Conservation (phyloP, 2,113 vertebrate genomes). For the Haemorhous mexicanus region DNA sequence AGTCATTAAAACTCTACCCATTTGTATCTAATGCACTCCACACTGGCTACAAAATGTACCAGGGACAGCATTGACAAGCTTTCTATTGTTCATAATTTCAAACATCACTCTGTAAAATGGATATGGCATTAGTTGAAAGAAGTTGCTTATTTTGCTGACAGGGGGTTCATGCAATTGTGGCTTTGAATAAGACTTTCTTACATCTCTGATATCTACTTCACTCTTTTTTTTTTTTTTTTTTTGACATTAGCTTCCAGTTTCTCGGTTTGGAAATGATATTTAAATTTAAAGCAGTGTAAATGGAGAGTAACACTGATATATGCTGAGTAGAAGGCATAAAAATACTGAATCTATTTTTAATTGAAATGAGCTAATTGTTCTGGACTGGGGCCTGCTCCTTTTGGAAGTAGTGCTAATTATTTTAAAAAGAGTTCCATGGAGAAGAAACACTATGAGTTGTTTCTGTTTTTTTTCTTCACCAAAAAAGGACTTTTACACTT, state of each 20-base stretch:
- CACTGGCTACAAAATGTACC: background rate
- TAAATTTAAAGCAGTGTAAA: background rate
- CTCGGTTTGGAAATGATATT: background rate
- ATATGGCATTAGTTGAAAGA: background rate
- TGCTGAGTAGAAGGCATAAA: background rate
- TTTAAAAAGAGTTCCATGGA: background rate
- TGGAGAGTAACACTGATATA: background rate
- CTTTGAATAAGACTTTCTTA: conserved; percentile 30
- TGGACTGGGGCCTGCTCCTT: background rate
- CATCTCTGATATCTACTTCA: background rate
- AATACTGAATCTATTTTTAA: background rate
- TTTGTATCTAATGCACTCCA: background rate
- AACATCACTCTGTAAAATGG: conserved; percentile 18
- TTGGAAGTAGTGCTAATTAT: background rate
- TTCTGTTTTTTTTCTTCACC: background rate
- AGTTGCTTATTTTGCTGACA: conserved; percentile 27
- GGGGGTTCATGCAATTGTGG: background rate
- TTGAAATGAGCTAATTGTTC: background rate
- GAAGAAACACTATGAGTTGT: background rate
- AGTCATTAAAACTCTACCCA: background rate
- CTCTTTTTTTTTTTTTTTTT: background rate
- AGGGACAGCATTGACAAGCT: background rate
- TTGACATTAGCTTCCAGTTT: background rate
- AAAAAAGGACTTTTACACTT: background rate
- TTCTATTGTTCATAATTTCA: conserved; percentile 27